Evolutionary conservation across 2,113 vertebrate species (phyloP).

Genomic region (Lota lota): DNA sequence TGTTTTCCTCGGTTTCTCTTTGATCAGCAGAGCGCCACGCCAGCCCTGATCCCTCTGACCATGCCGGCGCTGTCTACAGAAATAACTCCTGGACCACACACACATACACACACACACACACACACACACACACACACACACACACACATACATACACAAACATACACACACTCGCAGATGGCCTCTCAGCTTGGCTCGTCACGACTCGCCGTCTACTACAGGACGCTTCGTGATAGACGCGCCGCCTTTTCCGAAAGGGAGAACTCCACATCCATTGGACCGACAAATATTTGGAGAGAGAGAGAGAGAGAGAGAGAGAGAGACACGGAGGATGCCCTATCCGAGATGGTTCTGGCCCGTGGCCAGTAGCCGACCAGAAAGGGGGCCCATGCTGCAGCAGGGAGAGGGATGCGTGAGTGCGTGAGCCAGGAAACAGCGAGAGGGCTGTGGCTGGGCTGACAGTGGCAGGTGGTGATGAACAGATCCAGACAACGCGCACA

Average conservation of each 20-base stretch:
- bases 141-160: too few relatives aligned
- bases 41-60: constrained; percentile 56
- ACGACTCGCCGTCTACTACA: constrained; percentile 75
- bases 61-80: constrained; percentile 63
- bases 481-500: constrained; percentile 39
- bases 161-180: constrained; percentile 66
- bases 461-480: constrained; percentile 41
- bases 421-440: constrained; percentile 50
- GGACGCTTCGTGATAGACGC: constrained; percentile 73
- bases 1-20: constrained; percentile 50
- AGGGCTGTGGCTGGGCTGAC: constrained; percentile 29
- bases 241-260: constrained; percentile 58
- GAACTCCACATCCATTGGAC: constrained; percentile 54
- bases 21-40: constrained; percentile 62
- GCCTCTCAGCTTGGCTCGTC: constrained; percentile 81
- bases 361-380: constrained; percentile 59
- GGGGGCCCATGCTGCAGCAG: constrained; percentile 43
- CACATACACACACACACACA: too few relatives aligned
- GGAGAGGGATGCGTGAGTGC: constrained; percentile 30
- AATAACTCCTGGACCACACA: constrained; percentile 73
- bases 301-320: too few relatives aligned
- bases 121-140: too few relatives aligned
- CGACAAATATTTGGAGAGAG: constrained; percentile 23
- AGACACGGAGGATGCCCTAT: constrained; percentile 55
- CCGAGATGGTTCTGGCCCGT: constrained; percentile 56